These are phyloP conservation scores for Steinernema hermaphroditum DNA, from an alignment of 2,888 invertebrate genomes.

Conservation along the genomic window DNA sequence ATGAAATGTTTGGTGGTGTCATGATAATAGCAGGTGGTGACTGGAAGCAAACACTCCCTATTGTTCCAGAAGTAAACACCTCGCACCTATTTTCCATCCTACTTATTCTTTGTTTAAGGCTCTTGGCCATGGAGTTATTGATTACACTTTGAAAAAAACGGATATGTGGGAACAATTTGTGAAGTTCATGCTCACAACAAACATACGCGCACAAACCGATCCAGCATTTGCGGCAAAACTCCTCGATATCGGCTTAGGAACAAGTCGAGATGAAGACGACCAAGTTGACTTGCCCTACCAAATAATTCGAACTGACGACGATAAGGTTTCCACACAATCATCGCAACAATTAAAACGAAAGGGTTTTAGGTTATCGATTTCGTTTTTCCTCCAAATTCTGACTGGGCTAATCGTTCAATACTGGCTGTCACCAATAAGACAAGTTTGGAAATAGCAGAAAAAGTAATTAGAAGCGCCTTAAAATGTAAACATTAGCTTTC, in stretches of 20 bases:
- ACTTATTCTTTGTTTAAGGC: not conserved
- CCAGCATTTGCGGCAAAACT: not conserved
- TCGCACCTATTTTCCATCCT: not conserved
- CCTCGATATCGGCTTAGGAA: not conserved
- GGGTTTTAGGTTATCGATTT: not conserved
- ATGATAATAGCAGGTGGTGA: not conserved
- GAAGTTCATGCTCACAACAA: not conserved
- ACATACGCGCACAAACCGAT: not conserved
- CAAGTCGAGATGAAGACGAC: not conserved
- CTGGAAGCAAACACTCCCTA: not conserved
- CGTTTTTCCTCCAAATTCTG: not conserved
- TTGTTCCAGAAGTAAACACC: not conserved
- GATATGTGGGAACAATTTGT: not conserved
- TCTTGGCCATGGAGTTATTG: not conserved
- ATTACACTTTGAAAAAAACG: not conserved
- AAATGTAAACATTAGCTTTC: not conserved
- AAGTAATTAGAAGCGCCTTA: no score
- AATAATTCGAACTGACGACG: not conserved
- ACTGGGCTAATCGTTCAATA: not conserved
- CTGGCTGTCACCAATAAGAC: slow-evolving; percentile 33
- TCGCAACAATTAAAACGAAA: not conserved
- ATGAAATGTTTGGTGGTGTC: not conserved
- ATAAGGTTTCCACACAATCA: not conserved
- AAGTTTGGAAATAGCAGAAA: slow-evolving; percentile 16
- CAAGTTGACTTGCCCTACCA: not conserved